Conservation (phyloP, 92 coral and sea anemone species). For the Heliopora coerulea region DNA sequence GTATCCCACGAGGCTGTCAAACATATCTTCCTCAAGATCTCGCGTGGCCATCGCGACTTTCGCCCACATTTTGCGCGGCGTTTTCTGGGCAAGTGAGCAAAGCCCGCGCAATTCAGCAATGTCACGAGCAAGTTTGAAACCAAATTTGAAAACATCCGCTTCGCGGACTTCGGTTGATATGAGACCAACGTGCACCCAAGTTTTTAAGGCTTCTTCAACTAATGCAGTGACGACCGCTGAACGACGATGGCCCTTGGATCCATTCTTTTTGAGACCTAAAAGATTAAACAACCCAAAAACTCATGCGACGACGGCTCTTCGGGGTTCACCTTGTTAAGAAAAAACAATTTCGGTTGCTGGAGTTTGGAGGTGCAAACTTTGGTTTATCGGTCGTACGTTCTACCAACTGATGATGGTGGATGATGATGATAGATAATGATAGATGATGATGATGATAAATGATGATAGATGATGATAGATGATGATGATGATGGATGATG, state of each 20-base stretch:
- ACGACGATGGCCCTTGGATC: conserved; percentile 28
- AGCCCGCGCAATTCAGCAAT: conserved; percentile 33
- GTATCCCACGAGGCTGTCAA: conserved; percentile 43
- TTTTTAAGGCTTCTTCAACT: conserved; percentile 32
- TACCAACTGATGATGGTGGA: too few relatives aligned
- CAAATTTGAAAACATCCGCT: conserved; percentile 39
- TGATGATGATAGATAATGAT: too few relatives aligned
- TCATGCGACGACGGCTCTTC: background rate
- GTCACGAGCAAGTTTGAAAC: conserved; percentile 29
- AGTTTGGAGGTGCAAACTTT: too few relatives aligned
- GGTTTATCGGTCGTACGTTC: too few relatives aligned
- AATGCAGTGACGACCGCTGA: conserved; percentile 36
- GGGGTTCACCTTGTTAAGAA: too few relatives aligned
- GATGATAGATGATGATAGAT: too few relatives aligned
- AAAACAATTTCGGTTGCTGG: too few relatives aligned
- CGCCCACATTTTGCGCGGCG: conserved; percentile 35
- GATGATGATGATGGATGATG: too few relatives aligned
- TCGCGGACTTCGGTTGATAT: conserved; percentile 12
- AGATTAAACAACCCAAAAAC: background rate
- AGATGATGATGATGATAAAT: too few relatives aligned
- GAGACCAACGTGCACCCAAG: conserved; percentile 1
- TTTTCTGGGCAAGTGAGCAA: conserved; percentile 2
- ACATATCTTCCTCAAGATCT: conserved; percentile 41
- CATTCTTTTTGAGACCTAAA: background rate
- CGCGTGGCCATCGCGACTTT: conserved; percentile 45